Conservation (phyloP, 2,797 vertebrate species). For the Pyrocephalus nanus region DNA sequence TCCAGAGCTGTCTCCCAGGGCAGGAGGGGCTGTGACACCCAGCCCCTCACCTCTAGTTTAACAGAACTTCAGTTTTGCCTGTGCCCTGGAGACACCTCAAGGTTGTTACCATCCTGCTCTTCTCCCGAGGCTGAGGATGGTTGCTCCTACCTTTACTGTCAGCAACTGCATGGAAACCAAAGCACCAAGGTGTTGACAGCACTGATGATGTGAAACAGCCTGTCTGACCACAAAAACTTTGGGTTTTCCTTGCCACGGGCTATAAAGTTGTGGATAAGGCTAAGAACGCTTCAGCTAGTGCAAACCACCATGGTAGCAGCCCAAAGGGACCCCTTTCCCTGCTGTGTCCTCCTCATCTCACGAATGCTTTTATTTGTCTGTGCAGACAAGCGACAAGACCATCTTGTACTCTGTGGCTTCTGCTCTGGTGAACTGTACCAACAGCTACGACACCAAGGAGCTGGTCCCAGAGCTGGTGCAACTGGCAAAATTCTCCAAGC, state of each 20-base stretch:
- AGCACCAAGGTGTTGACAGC: neutral
- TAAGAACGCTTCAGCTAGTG: neutral
- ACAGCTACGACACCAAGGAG: conserved; percentile 95
- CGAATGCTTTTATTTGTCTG: neutral
- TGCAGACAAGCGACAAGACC: conserved; percentile 92
- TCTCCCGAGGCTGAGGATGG: neutral
- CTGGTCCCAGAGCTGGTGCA: conserved; percentile 93
- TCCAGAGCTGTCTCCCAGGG: neutral
- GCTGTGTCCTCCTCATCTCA: neutral
- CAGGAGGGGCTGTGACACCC: neutral
- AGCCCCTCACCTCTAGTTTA: neutral
- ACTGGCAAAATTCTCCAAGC: conserved; percentile 97
- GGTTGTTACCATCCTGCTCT: neutral
- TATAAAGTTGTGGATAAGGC: neutral
- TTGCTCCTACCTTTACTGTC: neutral
- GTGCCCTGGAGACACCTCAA: neutral
- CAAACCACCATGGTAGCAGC: neutral
- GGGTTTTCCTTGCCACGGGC: neutral
- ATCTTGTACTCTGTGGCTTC: conserved; percentile 93
- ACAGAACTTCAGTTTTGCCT: neutral
- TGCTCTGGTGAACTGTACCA: conserved; percentile 93
- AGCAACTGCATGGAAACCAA: neutral
- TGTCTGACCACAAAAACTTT: neutral
- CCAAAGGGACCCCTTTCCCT: neutral
- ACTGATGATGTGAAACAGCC: neutral